phyloP scores from a whole-genome alignment of 2,113 vertebrate genomes.

The Nothoprocta pentlandii region DNA sequence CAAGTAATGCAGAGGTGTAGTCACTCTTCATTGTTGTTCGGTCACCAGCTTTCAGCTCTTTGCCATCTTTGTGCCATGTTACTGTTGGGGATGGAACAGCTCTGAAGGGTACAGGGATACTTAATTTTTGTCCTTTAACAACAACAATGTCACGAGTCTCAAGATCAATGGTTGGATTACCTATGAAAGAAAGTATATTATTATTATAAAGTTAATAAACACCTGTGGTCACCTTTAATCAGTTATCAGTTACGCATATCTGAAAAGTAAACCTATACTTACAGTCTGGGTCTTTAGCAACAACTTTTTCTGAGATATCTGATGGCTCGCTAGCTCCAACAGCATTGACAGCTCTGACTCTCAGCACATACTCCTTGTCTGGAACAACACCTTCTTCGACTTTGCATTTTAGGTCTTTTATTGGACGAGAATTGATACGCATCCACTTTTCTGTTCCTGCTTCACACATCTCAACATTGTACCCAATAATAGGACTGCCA shows the following conservation, averaged over 20 bases:
- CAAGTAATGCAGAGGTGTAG: slow-evolving; percentile 85
- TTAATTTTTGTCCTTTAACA: slow-evolving; percentile 93
- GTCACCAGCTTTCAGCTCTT: slow-evolving; percentile 88
- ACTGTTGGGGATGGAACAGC: slow-evolving; percentile 92
- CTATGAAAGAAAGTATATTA: slow-evolving; percentile 74
- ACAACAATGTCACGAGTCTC: slow-evolving; percentile 89
- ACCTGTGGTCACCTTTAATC: background rate
- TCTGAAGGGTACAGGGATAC: slow-evolving; percentile 89
- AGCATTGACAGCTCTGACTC: slow-evolving; percentile 94
- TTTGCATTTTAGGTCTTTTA: slow-evolving; percentile 93
- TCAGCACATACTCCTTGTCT: slow-evolving; percentile 94
- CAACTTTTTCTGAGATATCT: slow-evolving; percentile 92
- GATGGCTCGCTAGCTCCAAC: slow-evolving; percentile 94
- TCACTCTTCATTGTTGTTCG: slow-evolving; percentile 89
- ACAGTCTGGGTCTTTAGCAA: slow-evolving; percentile 97
- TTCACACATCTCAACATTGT: slow-evolving; percentile 95
- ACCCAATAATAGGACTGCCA: slow-evolving; percentile 92
- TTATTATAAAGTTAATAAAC: background rate
- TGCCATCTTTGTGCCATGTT: slow-evolving; percentile 92
- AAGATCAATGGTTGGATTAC: slow-evolving; percentile 90
- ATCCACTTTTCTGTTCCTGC: slow-evolving; percentile 98
- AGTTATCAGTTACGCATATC: background rate
- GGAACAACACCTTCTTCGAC: slow-evolving; percentile 94
- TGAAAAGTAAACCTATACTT: slow-evolving; percentile 71
- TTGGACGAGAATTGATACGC: slow-evolving; percentile 91